Conservation (phyloP, 2,888 invertebrate species). For the Stenodera caucasica region DNA sequence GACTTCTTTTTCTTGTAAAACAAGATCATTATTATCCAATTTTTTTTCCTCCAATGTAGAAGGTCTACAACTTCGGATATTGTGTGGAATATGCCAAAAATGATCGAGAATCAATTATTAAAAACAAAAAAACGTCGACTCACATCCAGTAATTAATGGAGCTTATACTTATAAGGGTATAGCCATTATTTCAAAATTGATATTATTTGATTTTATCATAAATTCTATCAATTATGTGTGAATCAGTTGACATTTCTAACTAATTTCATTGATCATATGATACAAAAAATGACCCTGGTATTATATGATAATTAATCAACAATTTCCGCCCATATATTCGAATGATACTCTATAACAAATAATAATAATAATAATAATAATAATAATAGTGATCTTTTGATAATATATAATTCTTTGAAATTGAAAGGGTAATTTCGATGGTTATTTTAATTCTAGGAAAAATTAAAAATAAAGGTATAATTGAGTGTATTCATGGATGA, state of each 20-base stretch:
- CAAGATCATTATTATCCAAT: not conserved
- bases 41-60: not conserved
- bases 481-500: not conserved
- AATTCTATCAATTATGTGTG: slow-evolving; percentile 11
- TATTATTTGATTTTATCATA: not conserved
- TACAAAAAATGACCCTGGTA: slow-evolving; percentile 7
- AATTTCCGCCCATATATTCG: not conserved
- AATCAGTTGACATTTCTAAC: slow-evolving; percentile 17
- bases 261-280: no score
- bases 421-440: not conserved
- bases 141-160: no score
- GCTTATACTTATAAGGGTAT: no score
- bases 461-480: no score
- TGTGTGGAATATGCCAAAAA: no score
- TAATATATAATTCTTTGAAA: no score
- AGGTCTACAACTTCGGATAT: no score
- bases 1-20: not conserved
- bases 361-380: not conserved
- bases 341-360: no score
- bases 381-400: not conserved
- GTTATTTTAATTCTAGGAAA: no score
- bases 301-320: slow-evolving; percentile 9
- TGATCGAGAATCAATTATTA: not conserved
- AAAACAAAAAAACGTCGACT: no score
- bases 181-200: no score